Conservation (phyloP, 2,888 invertebrate genomes). For the Drosophila mimetica region DNA sequence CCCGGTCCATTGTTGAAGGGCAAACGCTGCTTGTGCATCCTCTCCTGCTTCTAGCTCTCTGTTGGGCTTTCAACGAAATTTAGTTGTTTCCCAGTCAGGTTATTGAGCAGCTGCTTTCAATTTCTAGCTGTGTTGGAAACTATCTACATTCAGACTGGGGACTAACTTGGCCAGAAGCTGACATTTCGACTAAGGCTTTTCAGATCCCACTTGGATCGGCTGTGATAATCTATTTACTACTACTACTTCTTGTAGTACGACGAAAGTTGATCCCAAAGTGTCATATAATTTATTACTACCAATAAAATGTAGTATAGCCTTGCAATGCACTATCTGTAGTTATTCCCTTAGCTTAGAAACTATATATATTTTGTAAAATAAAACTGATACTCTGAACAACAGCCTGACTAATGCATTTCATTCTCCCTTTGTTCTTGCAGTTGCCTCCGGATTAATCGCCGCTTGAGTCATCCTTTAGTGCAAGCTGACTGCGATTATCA, state of each 20-base stretch:
- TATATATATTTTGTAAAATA: neutral
- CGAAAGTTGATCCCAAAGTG: no score
- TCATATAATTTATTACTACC: no score
- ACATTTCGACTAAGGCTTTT: neutral
- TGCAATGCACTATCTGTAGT: no score
- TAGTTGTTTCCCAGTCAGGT: neutral
- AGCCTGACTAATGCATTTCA: constrained; percentile 7
- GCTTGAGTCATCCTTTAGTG: constrained; percentile 45
- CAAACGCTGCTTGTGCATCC: constrained; percentile 65
- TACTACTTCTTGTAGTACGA: no score
- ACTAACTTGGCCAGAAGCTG: neutral
- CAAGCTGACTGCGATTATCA: constrained; percentile 16
- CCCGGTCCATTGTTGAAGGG: constrained; percentile 51
- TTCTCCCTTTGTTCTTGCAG: constrained; percentile 34
- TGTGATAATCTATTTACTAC: neutral
- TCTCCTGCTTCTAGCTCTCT: neutral
- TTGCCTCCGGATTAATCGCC: constrained; percentile 9
- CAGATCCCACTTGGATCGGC: constrained; percentile 20
- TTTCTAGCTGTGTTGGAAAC: constrained; percentile 49
- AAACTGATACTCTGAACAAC: neutral
- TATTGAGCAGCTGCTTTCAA: constrained; percentile 8
- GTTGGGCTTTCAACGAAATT: neutral
- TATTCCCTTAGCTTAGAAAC: no score
- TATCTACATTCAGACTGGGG: constrained; percentile 30
- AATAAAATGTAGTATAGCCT: no score